phyloP scores from a whole-genome alignment of 2,888 invertebrate genomes.

The Melieria picta region DNA sequence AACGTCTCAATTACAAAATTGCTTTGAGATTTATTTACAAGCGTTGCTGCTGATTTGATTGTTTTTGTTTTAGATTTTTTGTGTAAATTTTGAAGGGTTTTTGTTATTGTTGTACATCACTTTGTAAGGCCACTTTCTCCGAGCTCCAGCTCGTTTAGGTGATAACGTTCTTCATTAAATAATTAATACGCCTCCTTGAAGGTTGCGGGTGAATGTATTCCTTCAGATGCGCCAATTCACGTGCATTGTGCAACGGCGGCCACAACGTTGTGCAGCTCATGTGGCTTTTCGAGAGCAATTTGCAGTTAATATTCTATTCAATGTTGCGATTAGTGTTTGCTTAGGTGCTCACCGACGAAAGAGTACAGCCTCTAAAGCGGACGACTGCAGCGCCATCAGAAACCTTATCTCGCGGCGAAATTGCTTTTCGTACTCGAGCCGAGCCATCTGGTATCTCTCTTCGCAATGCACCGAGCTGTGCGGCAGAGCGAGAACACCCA shows the following conservation, averaged over 20 bases:
- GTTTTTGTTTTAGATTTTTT: neutral
- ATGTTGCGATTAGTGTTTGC: no score
- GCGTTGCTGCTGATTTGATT: neutral
- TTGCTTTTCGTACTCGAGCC: neutral
- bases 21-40: neutral
- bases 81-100: neutral
- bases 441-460: neutral
- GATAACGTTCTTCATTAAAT: neutral
- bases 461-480: neutral
- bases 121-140: no score
- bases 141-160: neutral
- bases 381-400: neutral
- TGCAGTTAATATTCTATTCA: no score
- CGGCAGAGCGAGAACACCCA: no score
- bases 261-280: neutral
- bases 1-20: neutral
- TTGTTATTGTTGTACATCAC: neutral
- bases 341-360: neutral
- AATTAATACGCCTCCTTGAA: neutral
- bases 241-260: constrained; percentile 17
- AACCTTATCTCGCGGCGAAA: neutral
- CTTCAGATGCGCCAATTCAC: neutral
- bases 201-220: neutral
- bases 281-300: neutral
- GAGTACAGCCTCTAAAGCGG: neutral